Conservation (phyloP, 2,797 vertebrate genomes). For the Gila robusta region DNA sequence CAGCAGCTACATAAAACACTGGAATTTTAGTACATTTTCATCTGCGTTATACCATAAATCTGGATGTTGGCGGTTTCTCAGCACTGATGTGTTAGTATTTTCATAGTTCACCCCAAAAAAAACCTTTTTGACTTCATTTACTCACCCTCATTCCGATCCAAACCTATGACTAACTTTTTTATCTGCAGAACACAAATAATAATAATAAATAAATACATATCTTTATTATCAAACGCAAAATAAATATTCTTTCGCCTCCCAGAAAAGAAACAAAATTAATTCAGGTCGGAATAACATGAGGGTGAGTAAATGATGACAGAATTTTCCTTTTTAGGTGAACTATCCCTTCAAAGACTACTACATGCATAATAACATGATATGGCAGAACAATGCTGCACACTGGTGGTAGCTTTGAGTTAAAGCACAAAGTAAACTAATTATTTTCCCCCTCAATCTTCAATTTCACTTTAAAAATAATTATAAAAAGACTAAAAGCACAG, state of each 20-base stretch:
- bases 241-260: not conserved
- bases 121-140: not conserved
- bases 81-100: not conserved
- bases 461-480: no score
- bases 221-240: not conserved
- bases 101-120: not conserved
- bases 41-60: constrained; percentile 9
- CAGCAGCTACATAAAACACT: constrained; percentile 40
- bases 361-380: not conserved
- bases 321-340: not conserved
- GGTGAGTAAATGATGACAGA: not conserved
- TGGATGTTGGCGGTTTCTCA: not conserved
- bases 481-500: not conserved
- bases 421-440: not conserved
- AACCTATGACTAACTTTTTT: not conserved
- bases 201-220: not conserved
- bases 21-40: constrained; percentile 23
- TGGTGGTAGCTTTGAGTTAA: constrained; percentile 45
- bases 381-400: constrained; percentile 50
- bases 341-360: not conserved
- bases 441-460: not conserved
- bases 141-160: not conserved
- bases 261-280: not conserved
- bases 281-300: not conserved
- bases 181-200: not conserved